Conservation (phyloP, 2,797 vertebrate species). For the Melanotaenia maccullochi region DNA sequence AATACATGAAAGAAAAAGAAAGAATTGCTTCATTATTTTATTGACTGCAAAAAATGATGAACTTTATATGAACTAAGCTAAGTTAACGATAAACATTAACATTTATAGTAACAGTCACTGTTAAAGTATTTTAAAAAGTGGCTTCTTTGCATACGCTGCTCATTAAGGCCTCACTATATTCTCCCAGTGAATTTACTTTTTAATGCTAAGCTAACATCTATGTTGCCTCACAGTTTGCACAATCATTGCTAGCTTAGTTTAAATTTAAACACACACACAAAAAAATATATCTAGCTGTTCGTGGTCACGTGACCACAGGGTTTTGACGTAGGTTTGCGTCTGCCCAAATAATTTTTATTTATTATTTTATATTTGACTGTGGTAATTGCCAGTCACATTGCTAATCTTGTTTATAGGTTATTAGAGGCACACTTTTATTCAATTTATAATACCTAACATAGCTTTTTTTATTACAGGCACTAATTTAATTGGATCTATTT, state of each 20-base stretch:
- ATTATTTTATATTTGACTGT: background rate
- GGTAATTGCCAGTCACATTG: background rate
- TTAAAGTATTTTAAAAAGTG: background rate
- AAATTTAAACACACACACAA: too few species aligned
- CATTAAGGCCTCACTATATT: background rate
- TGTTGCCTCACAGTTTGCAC: background rate
- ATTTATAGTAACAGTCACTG: too few species aligned
- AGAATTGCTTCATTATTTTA: background rate
- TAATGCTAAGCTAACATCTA: background rate
- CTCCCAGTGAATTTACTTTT: background rate
- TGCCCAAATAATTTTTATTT: too few species aligned
- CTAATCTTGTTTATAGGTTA: background rate
- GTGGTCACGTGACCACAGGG: too few species aligned
- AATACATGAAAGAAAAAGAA: background rate
- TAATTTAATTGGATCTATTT: background rate
- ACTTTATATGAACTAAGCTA: background rate
- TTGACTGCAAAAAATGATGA: background rate
- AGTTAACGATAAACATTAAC: background rate
- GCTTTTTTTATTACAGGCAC: background rate
- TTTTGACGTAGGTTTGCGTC: too few species aligned
- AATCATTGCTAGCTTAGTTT: too few species aligned
- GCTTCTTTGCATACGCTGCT: background rate
- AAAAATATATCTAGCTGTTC: too few species aligned
- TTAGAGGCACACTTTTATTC: background rate
- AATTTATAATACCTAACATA: background rate